Base-by-base conservation (phyloP, 2,113 vertebrate species). In the Tragelaphus imberbis region DNA sequence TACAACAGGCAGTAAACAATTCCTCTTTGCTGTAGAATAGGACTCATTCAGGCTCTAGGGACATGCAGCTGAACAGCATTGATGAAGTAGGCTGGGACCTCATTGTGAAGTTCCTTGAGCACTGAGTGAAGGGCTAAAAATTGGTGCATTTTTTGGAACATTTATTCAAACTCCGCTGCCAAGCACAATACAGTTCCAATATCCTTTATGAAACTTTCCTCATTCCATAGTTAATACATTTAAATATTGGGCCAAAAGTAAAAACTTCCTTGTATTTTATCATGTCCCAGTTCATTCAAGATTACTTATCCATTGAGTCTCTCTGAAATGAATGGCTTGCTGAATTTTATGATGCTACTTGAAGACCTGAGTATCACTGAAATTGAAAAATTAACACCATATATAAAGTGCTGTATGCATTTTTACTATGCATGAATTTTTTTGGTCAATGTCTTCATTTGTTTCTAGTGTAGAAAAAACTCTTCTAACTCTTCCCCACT, bases 251-350 rank as follows among this genome's bases (percentile, higher is more conserved):
- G 93, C 92, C 96, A 90, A 92, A 85, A 30, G 79, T 40, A 88
- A 97, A 96, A 97, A 86, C 25, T 96, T 97, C 56, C 75, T 95
- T 95, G 55, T 61, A 87, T 97, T 96, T 88, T 85, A 86, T 63
- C 44, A 71, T 51, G 30, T 88, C 44, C 33, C 28, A 90, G 40
- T 94, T 96, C 68, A 91, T 84, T 97, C 65, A 98, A 65, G 44
- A 88, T 93, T 82, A 86, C 30, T 94, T 87, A 59, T 71, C 23
- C 16, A 90, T 2, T n/a, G 27, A 65, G 21, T 53, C 16, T 88
- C 16, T 59, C n/a, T 80, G 85, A 97, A 97, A 91, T 25, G 33
- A 97, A 94, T 11, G 36, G 16, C 16, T 88, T 23, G 28, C 5
- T 85, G 40, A 12, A 61, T 89, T 94, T 97, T 65, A 84, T 77